Percentiles rank a stretch among this genome's conserved stretches.
These are phyloP conservation scores for Etheostoma nigrum DNA, from an alignment of 2,797 vertebrate species.

Conservation along the genomic window DNA sequence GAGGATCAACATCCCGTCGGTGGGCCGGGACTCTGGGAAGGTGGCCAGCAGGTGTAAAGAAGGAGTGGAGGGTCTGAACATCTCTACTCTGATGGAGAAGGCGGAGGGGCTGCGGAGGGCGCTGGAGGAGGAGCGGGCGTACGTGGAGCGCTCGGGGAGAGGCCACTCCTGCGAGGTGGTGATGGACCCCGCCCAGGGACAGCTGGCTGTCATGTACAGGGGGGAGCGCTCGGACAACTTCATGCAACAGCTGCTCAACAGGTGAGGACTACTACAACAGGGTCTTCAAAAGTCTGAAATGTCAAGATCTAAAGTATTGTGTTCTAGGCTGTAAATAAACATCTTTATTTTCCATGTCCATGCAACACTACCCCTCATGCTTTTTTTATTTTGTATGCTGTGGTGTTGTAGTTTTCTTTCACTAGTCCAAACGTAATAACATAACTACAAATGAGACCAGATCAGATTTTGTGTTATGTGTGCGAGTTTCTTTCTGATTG, in stretches of 20 bases:
- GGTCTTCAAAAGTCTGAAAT: too few relatives aligned
- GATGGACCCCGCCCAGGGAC: constrained; percentile 88
- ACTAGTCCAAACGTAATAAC: too few relatives aligned
- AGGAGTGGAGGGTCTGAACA: constrained; percentile 94
- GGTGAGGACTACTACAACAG: constrained; percentile 80
- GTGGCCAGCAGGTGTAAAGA: constrained; percentile 86
- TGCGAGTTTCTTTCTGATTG: too few relatives aligned
- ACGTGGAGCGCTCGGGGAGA: constrained; percentile 89
- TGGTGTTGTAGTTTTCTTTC: too few relatives aligned
- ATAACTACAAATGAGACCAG: too few relatives aligned
- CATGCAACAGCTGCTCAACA: constrained; percentile 97
- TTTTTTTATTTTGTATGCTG: too few relatives aligned
- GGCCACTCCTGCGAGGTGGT: constrained; percentile 85
- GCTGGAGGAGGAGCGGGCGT: constrained; percentile 94
- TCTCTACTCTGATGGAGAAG: constrained; percentile 97
- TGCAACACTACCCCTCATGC: too few relatives aligned
- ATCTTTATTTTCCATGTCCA: too few relatives aligned
- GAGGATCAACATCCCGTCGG: constrained; percentile 88
- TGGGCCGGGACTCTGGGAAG: constrained; percentile 88
- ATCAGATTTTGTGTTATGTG: too few relatives aligned
- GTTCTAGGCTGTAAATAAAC: too few relatives aligned
- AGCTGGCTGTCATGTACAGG: constrained; percentile 92
- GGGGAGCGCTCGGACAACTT: constrained; percentile 94
- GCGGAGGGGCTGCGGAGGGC: constrained; percentile 94
- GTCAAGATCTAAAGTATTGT: too few relatives aligned